These are phyloP conservation scores for Ceratotherium simum DNA, from an alignment of 2,113 vertebrate species.

Conservation along the genomic window DNA sequence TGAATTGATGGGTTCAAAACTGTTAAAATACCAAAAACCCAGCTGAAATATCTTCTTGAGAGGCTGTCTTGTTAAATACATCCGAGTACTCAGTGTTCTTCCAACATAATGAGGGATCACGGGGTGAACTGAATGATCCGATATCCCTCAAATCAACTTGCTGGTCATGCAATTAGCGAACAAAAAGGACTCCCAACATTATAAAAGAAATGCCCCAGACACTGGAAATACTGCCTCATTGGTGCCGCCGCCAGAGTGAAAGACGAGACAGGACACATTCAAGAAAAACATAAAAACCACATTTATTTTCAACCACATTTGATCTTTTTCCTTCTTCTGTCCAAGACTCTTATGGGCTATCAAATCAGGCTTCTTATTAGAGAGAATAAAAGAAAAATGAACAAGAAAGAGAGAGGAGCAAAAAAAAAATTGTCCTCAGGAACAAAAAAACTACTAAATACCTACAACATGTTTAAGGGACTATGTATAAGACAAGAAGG, in stretches of 20 bases:
- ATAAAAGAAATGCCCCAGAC: conserved; percentile 34
- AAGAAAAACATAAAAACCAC: conserved; percentile 69
- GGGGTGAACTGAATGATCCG: conserved; percentile 38
- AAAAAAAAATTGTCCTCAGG: neutral
- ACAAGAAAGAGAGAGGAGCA: neutral
- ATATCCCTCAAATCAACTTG: conserved; percentile 31
- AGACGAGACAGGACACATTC: neutral
- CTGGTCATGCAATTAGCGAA: neutral
- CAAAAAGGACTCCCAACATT: neutral
- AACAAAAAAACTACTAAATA: neutral
- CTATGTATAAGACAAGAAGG: neutral
- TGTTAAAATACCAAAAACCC: conserved; percentile 25
- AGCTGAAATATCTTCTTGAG: neutral
- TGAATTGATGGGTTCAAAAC: neutral
- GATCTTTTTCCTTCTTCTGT: neutral
- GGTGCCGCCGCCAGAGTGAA: neutral
- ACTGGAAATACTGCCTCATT: conserved; percentile 12
- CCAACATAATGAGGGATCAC: neutral
- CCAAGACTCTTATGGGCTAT: conserved; percentile 1
- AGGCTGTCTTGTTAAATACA: neutral
- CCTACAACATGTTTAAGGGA: neutral
- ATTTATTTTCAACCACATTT: conserved; percentile 25
- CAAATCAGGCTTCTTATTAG: neutral
- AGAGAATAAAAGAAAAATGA: conserved; percentile 5
- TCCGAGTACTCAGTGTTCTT: conserved; percentile 55